phyloP scores from a whole-genome alignment of 2,113 vertebrate species.

The Phaethon lepturus region DNA sequence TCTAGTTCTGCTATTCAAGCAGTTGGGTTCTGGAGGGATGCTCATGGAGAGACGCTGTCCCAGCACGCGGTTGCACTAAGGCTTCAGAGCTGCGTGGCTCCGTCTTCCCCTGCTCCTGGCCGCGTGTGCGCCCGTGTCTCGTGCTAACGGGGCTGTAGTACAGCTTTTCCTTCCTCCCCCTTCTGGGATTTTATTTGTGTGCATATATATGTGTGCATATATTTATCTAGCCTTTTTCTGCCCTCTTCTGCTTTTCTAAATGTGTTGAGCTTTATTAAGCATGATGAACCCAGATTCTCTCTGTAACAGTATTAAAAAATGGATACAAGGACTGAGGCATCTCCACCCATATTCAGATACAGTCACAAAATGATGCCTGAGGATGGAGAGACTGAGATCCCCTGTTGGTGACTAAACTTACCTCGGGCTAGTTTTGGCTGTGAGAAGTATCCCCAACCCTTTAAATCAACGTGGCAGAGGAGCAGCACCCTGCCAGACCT shows the following conservation, averaged over 20 bases:
- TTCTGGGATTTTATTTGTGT: neutral
- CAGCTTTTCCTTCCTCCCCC: neutral
- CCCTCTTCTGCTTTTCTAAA: neutral
- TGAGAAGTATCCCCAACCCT: neutral
- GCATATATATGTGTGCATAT: neutral
- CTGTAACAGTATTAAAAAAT: neutral
- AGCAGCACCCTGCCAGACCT: neutral
- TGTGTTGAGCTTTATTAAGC: neutral
- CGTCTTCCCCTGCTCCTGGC: neutral
- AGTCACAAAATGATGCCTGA: neutral
- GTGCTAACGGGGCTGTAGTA: neutral
- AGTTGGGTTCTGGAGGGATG: neutral
- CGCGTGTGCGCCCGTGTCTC: too few relatives aligned
- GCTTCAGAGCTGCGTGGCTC: neutral
- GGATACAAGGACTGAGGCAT: neutral
- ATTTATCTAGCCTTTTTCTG: neutral
- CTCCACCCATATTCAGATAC: neutral
- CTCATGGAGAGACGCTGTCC: neutral
- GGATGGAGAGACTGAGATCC: neutral
- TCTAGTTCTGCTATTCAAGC: neutral
- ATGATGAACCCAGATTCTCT: neutral
- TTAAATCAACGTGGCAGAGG: fast-evolving
- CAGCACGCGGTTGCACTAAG: fast-evolving
- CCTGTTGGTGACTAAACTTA: neutral
- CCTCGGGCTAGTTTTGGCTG: neutral